These are phyloP conservation scores for Heliothis peltigera DNA, from an alignment of 2,888 invertebrate species.

Conservation along the genomic window DNA sequence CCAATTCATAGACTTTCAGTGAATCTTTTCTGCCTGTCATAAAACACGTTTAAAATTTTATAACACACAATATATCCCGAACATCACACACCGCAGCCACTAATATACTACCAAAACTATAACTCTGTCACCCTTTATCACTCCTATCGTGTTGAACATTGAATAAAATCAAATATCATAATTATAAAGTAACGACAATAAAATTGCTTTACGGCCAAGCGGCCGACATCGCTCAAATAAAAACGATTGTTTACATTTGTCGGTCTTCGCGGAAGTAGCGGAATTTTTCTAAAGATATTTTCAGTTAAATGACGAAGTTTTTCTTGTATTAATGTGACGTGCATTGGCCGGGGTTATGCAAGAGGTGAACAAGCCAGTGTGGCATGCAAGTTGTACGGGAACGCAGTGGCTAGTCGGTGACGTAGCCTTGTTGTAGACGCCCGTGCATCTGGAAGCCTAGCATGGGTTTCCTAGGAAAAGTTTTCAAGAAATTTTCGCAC, in stretches of 20 bases:
- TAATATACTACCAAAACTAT: conserved; percentile 33
- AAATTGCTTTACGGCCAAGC: conserved; percentile 49
- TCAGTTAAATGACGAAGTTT: conserved; percentile 62
- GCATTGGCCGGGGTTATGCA: conserved; percentile 68
- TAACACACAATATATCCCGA: conserved; percentile 24
- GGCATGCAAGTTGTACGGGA: conserved; percentile 45
- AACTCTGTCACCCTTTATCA: conserved; percentile 44
- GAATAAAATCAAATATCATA: conserved; percentile 45
- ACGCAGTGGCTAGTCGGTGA: conserved; percentile 46
- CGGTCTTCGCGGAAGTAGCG: conserved; percentile 69
- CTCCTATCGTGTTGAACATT: conserved; percentile 39
- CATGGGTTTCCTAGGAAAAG: conserved; percentile 75
- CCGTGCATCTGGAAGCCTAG: conserved; percentile 51
- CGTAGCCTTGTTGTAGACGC: conserved; percentile 54
- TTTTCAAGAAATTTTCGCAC: conserved; percentile 70
- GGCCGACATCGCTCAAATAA: conserved; percentile 59
- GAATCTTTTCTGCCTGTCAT: conserved; percentile 5
- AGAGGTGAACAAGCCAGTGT: conserved; percentile 68
- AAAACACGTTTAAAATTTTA: conserved; percentile 2
- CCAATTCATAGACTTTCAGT: not conserved
- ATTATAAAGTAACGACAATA: conserved; percentile 16
- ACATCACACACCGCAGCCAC: conserved; percentile 10
- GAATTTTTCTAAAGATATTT: conserved; percentile 76
- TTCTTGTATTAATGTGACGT: conserved; percentile 66
- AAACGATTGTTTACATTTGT: conserved; percentile 68